Conservation (phyloP, 2,888 invertebrate genomes). For the Xestia ashworthii region DNA sequence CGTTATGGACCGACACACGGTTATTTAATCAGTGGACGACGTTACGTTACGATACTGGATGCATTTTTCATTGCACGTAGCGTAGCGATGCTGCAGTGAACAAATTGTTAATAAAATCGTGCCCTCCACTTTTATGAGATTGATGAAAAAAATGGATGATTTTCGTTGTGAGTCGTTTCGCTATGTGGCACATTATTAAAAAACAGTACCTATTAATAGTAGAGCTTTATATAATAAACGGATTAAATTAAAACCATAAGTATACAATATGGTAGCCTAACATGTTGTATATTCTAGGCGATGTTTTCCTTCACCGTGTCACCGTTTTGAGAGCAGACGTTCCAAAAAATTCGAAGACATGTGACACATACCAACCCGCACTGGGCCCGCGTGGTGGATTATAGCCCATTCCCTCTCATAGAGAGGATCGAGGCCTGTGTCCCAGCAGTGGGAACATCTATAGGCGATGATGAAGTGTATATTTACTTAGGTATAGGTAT, state of each 20-base stretch:
- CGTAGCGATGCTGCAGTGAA: slow-evolving; percentile 33
- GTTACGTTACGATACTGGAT: slow-evolving; percentile 59
- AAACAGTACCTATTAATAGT: background rate
- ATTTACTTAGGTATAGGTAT: background rate
- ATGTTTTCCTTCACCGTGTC: no score
- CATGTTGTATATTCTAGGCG: no score
- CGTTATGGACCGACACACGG: slow-evolving; percentile 54
- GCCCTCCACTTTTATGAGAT: slow-evolving; percentile 36
- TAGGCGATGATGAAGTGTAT: no score
- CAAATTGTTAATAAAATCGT: slow-evolving; percentile 57
- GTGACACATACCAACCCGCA: no score
- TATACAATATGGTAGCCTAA: no score
- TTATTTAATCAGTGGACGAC: slow-evolving; percentile 73
- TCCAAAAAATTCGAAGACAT: no score
- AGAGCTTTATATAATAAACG: background rate
- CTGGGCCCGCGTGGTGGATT: no score
- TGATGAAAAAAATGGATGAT: slow-evolving; percentile 2
- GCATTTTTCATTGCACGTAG: slow-evolving; percentile 54
- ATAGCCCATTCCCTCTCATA: no score
- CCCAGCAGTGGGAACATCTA: no score
- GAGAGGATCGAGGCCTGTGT: no score
- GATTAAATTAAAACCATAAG: background rate
- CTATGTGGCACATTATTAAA: background rate
- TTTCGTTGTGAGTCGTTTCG: background rate
- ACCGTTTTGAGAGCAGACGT: no score